Base-by-base conservation (phyloP, 2,797 vertebrate genomes). In the Pseudomugil gertrudae region DNA sequence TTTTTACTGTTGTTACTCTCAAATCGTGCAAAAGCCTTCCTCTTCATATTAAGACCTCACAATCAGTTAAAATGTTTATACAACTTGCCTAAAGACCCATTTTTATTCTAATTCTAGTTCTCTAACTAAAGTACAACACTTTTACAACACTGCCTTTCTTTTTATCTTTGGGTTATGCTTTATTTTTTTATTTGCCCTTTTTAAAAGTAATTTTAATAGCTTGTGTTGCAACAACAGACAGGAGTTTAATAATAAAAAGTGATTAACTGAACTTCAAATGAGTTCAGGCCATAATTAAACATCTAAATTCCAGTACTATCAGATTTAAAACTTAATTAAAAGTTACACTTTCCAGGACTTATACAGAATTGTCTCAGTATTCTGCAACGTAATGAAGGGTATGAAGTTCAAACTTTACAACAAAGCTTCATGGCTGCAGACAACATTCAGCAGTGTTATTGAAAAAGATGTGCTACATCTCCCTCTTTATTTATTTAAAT, bases 391-490 rank as follows among this genome's bases (percentile, higher is more conserved):
- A 48, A 5, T 36, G n/a, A 50, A 50, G 71, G 61, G 71, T 78
- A 14, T 36, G 11, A 19, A 55, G 80, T 64, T 58, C 58, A 19
- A 71, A 51, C 53, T 21, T 26, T 69, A 57, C 7, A 66, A 54
- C 43, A 57, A 47, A 59, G 57, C 57, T 63, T 87, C 71, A 57
- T 45, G 43, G 50, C 45, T 55, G 0, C 57, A 77, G 57, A 69
- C 58, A 69, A 35, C 56, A 63, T 66, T 67, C 78, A 63, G 71
- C 30, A 32, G 50, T 59, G 74, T 61, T 69, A 61, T 53, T 68
- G 73, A 67, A 74, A 78, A 72, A 83, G 54, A 88, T 72, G 71
- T 68, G 14, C 74, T 61, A 79, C 66, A 84, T 80, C 89, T 90
- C 89, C 90, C 90, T 93, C 90, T n/a, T n/a, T n/a, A n/a, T n/a